A percentile compares a stretch with the other conserved stretches of the same genome.
These are phyloP conservation scores for Peromyscus nudipes DNA, from an alignment of 2,797 vertebrate species.

Conservation along the genomic window DNA sequence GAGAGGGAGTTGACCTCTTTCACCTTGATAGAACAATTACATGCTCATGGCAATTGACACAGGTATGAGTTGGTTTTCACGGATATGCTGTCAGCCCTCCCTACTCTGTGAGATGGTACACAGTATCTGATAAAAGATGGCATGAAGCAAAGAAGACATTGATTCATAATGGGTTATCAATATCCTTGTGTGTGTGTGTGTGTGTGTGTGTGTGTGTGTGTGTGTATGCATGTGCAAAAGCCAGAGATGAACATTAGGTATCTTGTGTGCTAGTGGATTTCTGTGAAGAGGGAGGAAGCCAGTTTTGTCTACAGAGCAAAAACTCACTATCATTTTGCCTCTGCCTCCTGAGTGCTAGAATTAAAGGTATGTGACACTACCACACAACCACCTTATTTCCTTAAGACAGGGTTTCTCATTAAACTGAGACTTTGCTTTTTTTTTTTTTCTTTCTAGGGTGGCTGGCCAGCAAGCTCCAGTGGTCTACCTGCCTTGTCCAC, in stretches of 20 bases:
- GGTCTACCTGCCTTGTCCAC: background rate
- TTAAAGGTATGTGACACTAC: background rate
- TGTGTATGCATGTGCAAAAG: background rate
- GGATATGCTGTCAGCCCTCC: background rate
- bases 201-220: background rate
- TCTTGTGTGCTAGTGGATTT: background rate
- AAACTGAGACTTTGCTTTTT: background rate
- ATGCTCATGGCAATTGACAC: background rate
- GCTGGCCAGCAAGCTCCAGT: background rate
- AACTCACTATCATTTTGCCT: background rate
- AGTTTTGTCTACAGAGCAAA: background rate
- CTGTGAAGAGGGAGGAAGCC: background rate
- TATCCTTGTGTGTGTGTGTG: background rate
- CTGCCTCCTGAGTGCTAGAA: background rate
- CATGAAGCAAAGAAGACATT: background rate
- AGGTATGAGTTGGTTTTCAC: background rate
- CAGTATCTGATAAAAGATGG: background rate
- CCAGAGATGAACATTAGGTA: background rate
- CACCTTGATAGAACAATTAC: background rate
- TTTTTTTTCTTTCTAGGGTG: background rate
- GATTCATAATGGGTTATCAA: background rate
- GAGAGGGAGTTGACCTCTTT: background rate
- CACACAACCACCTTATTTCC: background rate
- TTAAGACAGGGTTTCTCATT: background rate
- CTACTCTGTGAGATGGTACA: background rate